Evolutionary conservation across 37 sponge, comb jelly and placozoan species (phyloP).

Genomic region (Spongilla lacustris): DNA sequence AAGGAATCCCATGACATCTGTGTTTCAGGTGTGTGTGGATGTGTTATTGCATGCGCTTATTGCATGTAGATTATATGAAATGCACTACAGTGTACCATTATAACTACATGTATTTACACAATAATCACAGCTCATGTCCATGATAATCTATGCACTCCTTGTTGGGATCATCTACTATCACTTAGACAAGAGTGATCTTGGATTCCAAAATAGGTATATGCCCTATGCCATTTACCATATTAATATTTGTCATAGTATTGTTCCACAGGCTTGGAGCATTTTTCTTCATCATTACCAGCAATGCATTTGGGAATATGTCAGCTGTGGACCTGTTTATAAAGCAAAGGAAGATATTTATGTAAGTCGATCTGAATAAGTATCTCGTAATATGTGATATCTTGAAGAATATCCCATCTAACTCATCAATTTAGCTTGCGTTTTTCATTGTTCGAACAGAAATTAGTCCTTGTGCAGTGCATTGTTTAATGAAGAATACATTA

Average conservation of each 20-base stretch:
- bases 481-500: too few species aligned
- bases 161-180: conserved; percentile 26
- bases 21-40: conserved; percentile 42
- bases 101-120: not conserved
- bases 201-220: not conserved
- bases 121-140: conserved; percentile 3
- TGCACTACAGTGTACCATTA: too few species aligned
- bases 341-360: conserved; percentile 73
- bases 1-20: conserved; percentile 48
- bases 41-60: not conserved
- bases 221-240: not conserved
- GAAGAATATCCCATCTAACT: not conserved
- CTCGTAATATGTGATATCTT: not conserved
- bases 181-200: conserved; percentile 4
- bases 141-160: conserved; percentile 27
- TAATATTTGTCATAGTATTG: not conserved
- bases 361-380: not conserved
- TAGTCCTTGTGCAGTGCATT: too few species aligned
- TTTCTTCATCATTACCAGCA: conserved; percentile 82
- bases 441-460: too few species aligned
- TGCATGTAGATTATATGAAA: too few species aligned
- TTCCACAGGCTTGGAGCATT: conserved; percentile 77
- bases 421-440: not conserved
- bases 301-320: conserved; percentile 75
- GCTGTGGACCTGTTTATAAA: conserved; percentile 82